Evolutionary conservation across 2,797 vertebrate species (phyloP), one percentile per base, ranked within the genome.

Genomic region (Alfaro cultratus): DNA sequence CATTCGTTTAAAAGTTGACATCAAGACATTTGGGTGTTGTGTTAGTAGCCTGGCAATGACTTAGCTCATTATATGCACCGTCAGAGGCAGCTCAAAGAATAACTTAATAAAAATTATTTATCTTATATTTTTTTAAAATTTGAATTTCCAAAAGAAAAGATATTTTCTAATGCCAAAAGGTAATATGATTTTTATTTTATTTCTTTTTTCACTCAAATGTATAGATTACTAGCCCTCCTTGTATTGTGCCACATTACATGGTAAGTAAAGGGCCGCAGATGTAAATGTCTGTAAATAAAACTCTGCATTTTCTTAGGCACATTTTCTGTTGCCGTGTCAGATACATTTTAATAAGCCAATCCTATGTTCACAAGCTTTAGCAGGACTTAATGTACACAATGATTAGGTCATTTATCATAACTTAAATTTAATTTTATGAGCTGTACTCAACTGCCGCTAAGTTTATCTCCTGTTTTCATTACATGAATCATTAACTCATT

Each of bases 401-500:
- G 72, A 79, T 90, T 84, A 73, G 87, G 77, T 76, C 46, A 90
- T 91, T 89, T 78, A 71, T 80, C 77, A 82, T 76, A 45, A 67
- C 76, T 85, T 86, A 74, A 79, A 88, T 84, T 85, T 51, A 82
- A 91, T 85, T 79, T 80, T 79, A 86, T 82, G 84, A 88, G 80
- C 84, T 82, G 76, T 85, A 80, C 75, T 90, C 80, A 83, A 79
- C 74, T 53, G 81, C 23, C 71, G 57, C 71, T 90, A 73, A 72
- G 87, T 85, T 91, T 85, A 86, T 79, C 84, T 90, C 84, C 82
- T 86, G 80, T 87, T 89, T 94, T 89, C 84, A 93, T 93, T 91
- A 89, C 86, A 90, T 89, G 87, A 94, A 91, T 91, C 89, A 91
- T 92, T 93, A 94, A 86, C 80, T 94, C 88, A 87, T 91, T 84